Evolutionary conservation across 2,113 vertebrate genomes (phyloP), one percentile per base, ranked within the genome.

Genomic region (Willisornis vidua): DNA sequence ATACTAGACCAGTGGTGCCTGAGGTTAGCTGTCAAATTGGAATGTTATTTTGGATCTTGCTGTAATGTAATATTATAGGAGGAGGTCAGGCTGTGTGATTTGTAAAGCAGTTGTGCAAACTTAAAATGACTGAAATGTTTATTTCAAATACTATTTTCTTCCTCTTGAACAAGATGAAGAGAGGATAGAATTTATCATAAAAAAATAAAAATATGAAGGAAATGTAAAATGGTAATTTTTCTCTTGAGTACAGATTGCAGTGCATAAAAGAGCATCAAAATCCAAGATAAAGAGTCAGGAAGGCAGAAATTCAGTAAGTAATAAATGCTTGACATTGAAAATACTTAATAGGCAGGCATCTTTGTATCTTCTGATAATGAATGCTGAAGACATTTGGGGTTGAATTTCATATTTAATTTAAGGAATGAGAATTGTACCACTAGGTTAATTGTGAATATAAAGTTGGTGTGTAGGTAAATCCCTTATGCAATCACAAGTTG

Each of bases 21-120:
- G 97, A 97, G 98, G 97, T 98, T 98, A 97, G 86, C 97, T 98
- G 98, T 98, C 98, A 98, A 88, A 97, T 93, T 85, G 95, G 91
- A 96, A 97, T 95, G 89, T 98, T 98, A 97, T 97, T 98, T 97
- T 97, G 97, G 96, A 96, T 97, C 97, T 96, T 96, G 96, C 95
- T 97, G 97, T 97, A 97, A 96, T 98, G 97, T 98, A 96, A 58
- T 94, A 89, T 51, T 89, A 63, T 75, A 91, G n/a, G 33, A 95
- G 96, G 95, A 97, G 97, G 97, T 98, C 98, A 98, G 94, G 94
- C 95, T 95, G 88, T 97, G 97, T 97, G 97, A 98, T 98, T 98
- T 98, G 97, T 98, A 97, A 96, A 92, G 85, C 78, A 85, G 73
- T 85, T 72, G 76, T 85, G 75, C 15, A 62, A 95, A 95, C 84